These are phyloP conservation scores for Caranx melampygus DNA, from an alignment of 2,113 vertebrate genomes.

Conservation along the genomic window DNA sequence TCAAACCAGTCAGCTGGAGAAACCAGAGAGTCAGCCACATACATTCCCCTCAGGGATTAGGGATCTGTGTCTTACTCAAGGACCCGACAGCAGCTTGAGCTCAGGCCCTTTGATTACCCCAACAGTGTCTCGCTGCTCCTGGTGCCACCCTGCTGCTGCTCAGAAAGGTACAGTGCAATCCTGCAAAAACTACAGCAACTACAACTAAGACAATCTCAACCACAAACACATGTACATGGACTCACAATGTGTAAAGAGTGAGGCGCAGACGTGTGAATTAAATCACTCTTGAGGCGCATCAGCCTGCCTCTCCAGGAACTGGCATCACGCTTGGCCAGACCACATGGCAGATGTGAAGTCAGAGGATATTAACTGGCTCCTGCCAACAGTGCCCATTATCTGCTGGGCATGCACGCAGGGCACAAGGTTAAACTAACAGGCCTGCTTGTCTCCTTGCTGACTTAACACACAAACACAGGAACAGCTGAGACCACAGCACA, in stretches of 20 bases:
- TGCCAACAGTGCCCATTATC: conserved; percentile 67
- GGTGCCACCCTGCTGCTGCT: conserved; percentile 34
- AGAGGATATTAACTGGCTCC: conserved; percentile 65
- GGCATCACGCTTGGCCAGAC: conserved; percentile 43
- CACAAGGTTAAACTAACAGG: conserved; percentile 68
- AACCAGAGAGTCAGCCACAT: conserved; percentile 42
- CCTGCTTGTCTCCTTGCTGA: conserved; percentile 47
- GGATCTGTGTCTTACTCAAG: conserved; percentile 35
- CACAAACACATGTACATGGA: not conserved
- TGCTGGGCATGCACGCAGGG: conserved; percentile 58
- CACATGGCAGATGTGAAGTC: conserved; percentile 61
- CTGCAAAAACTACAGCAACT: not conserved
- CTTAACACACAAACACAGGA: conserved; percentile 25
- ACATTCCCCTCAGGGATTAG: conserved; percentile 38
- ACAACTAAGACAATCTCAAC: not conserved
- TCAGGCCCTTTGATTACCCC: conserved; percentile 52
- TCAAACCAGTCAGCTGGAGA: conserved; percentile 39
- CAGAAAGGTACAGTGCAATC: conserved; percentile 2
- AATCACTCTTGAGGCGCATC: conserved; percentile 32
- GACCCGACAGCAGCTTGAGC: conserved; percentile 34
- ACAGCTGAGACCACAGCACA: not conserved
- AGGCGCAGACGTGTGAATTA: conserved; percentile 24
- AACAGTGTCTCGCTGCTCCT: not conserved
- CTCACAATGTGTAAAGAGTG: conserved; percentile 27
- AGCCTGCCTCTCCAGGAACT: conserved; percentile 40